Evolutionary conservation across 1,140 invertebrate species (phyloP).

Genomic region (Zaprionus ornatus): DNA sequence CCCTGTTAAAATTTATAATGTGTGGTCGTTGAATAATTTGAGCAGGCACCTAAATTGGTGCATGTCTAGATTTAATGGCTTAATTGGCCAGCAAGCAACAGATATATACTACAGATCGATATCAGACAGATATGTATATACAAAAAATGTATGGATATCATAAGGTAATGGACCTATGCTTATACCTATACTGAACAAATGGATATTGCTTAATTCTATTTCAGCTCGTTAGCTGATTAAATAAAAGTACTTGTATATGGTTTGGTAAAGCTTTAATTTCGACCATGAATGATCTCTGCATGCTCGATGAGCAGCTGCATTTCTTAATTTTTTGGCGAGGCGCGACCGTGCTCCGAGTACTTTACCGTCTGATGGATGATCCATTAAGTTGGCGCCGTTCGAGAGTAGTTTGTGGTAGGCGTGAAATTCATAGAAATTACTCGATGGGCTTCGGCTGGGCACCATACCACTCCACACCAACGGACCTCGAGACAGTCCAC

Average conservation of each 20-base stretch:
- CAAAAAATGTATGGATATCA: no score
- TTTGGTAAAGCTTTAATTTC: background rate
- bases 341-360: background rate
- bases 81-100: constrained; percentile 54
- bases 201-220: no score
- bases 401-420: constrained; percentile 51
- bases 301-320: constrained; percentile 20
- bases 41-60: constrained; percentile 76
- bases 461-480: background rate
- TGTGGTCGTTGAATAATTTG: constrained; percentile 82
- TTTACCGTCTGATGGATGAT: constrained; percentile 44
- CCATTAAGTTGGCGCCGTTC: constrained; percentile 72
- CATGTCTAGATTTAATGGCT: constrained; percentile 81
- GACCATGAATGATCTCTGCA: background rate
- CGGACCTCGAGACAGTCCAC: constrained; percentile 9
- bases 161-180: no score
- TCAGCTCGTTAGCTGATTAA: background rate
- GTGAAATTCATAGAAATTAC: constrained; percentile 80
- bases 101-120: background rate
- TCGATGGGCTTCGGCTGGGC: constrained; percentile 38
- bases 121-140: no score
- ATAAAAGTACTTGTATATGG: background rate
- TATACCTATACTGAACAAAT: no score
- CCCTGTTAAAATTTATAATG: constrained; percentile 77
- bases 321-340: background rate